Base-by-base conservation (phyloP, 1,140 invertebrate genomes). In the Drosophila busckii region DNA sequence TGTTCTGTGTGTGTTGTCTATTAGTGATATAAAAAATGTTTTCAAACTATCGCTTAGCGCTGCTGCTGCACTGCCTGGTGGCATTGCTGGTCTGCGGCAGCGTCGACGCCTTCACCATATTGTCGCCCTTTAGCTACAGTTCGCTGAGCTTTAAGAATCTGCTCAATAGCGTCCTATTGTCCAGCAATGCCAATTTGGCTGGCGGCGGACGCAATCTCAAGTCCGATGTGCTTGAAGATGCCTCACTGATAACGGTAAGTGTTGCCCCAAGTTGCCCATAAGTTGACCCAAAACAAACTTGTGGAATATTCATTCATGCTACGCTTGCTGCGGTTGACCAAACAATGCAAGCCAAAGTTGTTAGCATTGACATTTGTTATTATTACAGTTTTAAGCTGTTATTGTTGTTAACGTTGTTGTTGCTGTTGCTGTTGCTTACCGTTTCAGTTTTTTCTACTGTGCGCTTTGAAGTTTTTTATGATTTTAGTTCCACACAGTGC, bases 171-270 rank as follows among this genome's bases (percentile, higher is more conserved):
- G 84, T 86, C 4, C 42, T 86, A 4, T 54, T 86, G 4, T 86
- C 84, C 8, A 86, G 84, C 60, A 86, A 86, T 38, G 70, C 80
- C 10, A 86, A 86, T 31, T 49, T 86, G 45, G 80, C 84, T 6
- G 84, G 84, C 16, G 80, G 64, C 3, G 84, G 84, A 0, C 55
- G 84, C 8, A 86, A 86, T 48, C 70, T 86, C 8, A 86, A 86
- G 46, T 86, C 84, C 1, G 84, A 86, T 46, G 80, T 86, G 42
- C 76, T 86, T n/a, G 84, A 86, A 35, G 84, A 86, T 73, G 84
- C 84, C 25, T 86, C 84, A 10, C 59, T 86, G 38, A 86, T 86
- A 64, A 86, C 84, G 80, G 84, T 86, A 82, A 78, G 82, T 62
- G 23, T 5, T n/a, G 12, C 19, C 16, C 29, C n/a, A 32, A 16